A percentile compares a stretch with the other conserved stretches of the same genome.
phyloP scores from a whole-genome alignment of 1,140 invertebrate species.

The Zaprionus lachaisei region DNA sequence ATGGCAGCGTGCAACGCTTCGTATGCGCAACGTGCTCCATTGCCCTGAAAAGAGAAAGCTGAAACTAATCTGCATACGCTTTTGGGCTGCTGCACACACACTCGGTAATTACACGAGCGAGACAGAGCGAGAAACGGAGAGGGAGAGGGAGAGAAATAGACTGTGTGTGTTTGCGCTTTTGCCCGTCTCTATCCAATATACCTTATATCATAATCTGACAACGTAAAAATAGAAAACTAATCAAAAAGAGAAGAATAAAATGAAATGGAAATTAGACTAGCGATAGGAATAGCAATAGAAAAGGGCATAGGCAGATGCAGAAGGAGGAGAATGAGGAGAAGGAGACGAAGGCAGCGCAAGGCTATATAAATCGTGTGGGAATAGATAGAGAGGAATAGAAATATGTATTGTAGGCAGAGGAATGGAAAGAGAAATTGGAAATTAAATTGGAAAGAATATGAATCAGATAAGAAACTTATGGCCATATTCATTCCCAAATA shows the following conservation, averaged over 20 bases:
- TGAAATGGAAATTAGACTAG: slow-evolving; percentile 1
- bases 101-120: slow-evolving; percentile 14
- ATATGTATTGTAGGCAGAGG: background rate
- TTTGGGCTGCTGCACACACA: slow-evolving; percentile 10
- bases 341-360: background rate
- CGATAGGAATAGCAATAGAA: slow-evolving; percentile 5
- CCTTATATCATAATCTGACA: slow-evolving; percentile 19
- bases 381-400: background rate
- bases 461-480: background rate
- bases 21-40: slow-evolving; percentile 45
- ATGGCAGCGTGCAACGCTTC: slow-evolving; percentile 25
- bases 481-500: too few relatives aligned
- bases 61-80: slow-evolving; percentile 51
- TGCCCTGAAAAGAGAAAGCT: slow-evolving; percentile 11
- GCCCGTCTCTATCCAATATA: slow-evolving; percentile 20
- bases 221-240: slow-evolving; percentile 8
- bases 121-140: background rate
- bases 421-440: background rate
- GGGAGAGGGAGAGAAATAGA: slow-evolving; percentile 1
- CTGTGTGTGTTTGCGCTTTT: slow-evolving; percentile 13
- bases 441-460: slow-evolving; percentile 3
- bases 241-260: slow-evolving; percentile 6
- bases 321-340: background rate
- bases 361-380: background rate
- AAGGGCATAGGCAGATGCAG: background rate